phyloP scores from a whole-genome alignment of 2,797 vertebrate genomes.

The Anas acuta region DNA sequence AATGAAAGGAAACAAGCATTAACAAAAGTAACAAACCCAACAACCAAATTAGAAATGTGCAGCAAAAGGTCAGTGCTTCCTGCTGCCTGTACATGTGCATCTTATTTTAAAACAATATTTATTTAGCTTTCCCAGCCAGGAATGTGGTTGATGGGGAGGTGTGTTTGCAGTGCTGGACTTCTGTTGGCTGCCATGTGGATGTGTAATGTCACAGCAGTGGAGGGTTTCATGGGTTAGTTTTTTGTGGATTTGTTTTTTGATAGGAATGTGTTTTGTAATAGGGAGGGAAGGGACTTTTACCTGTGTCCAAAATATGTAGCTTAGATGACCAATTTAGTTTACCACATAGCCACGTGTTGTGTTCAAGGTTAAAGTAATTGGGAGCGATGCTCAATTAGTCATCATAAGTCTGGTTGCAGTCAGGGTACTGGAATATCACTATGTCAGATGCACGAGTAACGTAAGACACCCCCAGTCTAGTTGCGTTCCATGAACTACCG shows the following conservation, averaged over 20 bases:
- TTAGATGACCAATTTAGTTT: background rate
- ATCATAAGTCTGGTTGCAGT: too few species aligned
- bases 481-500: too few species aligned
- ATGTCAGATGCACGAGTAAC: too few species aligned
- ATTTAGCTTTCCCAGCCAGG: accelerated
- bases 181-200: background rate
- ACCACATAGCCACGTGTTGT: background rate
- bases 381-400: too few species aligned
- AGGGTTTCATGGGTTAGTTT: background rate
- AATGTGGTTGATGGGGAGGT: accelerated
- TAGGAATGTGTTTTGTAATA: background rate
- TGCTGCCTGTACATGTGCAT: accelerated
- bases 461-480: too few species aligned
- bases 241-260: background rate
- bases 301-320: background rate
- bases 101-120: background rate
- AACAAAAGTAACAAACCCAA: background rate
- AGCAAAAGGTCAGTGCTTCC: background rate
- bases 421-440: too few species aligned
- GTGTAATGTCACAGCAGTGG: accelerated
- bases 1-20: background rate
- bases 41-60: accelerated
- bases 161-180: background rate
- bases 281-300: background rate
- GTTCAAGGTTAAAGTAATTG: too few species aligned